These are phyloP conservation scores for Theretra japonica DNA, from an alignment of 2,888 invertebrate genomes.

Conservation along the genomic window DNA sequence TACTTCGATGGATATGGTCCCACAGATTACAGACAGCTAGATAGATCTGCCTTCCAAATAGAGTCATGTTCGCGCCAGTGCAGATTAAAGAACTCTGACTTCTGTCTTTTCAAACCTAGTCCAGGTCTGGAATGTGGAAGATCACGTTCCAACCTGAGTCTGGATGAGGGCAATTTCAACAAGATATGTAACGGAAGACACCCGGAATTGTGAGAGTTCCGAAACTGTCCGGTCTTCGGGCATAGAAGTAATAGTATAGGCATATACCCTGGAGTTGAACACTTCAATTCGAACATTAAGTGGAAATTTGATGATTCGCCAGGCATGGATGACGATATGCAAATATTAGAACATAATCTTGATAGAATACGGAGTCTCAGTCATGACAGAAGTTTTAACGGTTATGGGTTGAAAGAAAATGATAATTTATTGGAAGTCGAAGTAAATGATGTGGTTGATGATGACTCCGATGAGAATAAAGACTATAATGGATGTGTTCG, in stretches of 20 bases:
- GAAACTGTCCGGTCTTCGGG: constrained; percentile 82
- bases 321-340: constrained; percentile 69
- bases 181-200: constrained; percentile 79
- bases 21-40: constrained; percentile 74
- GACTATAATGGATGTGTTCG: constrained; percentile 66
- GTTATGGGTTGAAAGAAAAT: constrained; percentile 67
- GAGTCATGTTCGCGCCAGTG: constrained; percentile 80
- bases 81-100: constrained; percentile 77
- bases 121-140: constrained; percentile 74
- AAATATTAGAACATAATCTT: constrained; percentile 76
- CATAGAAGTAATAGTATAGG: constrained; percentile 83
- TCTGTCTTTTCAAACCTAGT: constrained; percentile 77
- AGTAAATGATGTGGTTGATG: constrained; percentile 71
- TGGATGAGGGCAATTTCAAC: constrained; percentile 79
- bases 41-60: constrained; percentile 78
- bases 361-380: constrained; percentile 81
- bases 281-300: constrained; percentile 79
- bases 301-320: constrained; percentile 79
- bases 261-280: constrained; percentile 78
- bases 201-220: constrained; percentile 83
- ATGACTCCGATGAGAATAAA: constrained; percentile 72
- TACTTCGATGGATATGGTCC: constrained; percentile 75
- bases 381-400: constrained; percentile 72
- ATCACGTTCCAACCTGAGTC: constrained; percentile 79
- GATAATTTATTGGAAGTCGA: constrained; percentile 79